Evolutionary conservation across 2,797 vertebrate species (phyloP).

Genomic region (Labeo calbasu): DNA sequence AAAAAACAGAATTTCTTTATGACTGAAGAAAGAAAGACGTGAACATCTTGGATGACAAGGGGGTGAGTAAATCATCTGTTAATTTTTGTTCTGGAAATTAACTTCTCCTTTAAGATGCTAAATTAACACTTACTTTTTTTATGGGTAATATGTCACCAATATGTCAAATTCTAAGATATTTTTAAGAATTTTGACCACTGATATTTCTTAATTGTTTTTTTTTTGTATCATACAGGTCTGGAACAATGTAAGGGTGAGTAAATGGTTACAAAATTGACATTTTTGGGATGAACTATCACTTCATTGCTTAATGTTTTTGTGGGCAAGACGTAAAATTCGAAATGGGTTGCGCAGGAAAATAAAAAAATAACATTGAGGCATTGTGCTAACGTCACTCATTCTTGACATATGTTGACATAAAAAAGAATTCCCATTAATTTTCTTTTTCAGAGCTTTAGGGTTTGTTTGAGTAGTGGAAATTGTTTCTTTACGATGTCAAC

Average conservation of each 20-base stretch:
- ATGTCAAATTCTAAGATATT: too few species aligned
- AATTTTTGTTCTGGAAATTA: too few species aligned
- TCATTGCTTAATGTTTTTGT: not conserved
- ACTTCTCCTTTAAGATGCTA: too few species aligned
- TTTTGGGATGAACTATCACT: not conserved
- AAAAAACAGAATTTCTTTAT: too few species aligned
- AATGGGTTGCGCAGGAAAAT: not conserved
- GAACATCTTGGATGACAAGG: too few species aligned
- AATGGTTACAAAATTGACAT: not conserved
- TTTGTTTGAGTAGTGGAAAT: slow-evolving; percentile 28
- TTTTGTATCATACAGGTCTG: not conserved
- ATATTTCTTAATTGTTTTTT: not conserved
- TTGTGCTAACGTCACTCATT: not conserved
- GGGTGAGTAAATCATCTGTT: too few species aligned
- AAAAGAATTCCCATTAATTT: slow-evolving; percentile 33
- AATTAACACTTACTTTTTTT: too few species aligned
- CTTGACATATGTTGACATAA: slow-evolving; percentile 18
- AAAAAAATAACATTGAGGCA: not conserved
- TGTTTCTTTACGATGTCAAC: slow-evolving; percentile 14
- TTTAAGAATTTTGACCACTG: not conserved
- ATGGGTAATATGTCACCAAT: too few species aligned
- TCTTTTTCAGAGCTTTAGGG: slow-evolving; percentile 1
- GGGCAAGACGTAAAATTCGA: not conserved
- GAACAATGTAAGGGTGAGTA: not conserved
- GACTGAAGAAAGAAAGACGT: too few species aligned